A percentile compares a stretch with the other conserved stretches of the same genome.
Conservation (phyloP, 2,113 vertebrate species). For the Podarcis raffonei region DNA sequence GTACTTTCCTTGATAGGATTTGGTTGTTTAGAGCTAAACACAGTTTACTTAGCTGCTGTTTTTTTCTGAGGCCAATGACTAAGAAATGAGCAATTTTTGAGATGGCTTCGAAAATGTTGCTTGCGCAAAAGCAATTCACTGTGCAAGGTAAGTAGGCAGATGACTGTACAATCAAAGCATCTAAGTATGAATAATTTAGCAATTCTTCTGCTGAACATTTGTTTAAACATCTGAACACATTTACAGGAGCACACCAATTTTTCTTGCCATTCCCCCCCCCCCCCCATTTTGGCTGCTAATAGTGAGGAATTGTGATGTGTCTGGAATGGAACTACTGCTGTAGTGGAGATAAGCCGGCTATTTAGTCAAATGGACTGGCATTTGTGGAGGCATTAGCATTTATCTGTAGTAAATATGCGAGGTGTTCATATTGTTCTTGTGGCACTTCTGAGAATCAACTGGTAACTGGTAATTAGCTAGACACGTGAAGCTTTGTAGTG, state of each 20-base stretch:
- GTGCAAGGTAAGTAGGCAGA: neutral
- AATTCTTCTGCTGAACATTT: conserved; percentile 21
- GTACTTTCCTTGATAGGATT: neutral
- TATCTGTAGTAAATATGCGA: neutral
- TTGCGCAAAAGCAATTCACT: conserved; percentile 12
- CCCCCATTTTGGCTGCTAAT: neutral
- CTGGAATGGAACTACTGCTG: neutral
- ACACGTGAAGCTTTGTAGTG: conserved; percentile 16
- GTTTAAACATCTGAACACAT: conserved; percentile 14
- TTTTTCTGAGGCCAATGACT: neutral
- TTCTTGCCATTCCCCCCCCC: neutral
- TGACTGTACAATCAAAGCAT: conserved; percentile 6
- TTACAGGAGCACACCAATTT: neutral
- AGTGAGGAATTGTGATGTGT: conserved; percentile 10
- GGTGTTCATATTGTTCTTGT: conserved; percentile 23
- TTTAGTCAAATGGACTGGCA: neutral
- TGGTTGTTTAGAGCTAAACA: neutral
- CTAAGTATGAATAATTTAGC: conserved; percentile 29
- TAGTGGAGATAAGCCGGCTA: neutral
- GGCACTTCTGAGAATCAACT: conserved; percentile 41
- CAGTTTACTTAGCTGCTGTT: neutral
- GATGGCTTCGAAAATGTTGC: neutral
- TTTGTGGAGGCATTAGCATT: conserved; percentile 16
- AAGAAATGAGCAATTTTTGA: neutral
- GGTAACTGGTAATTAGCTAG: conserved; percentile 32